phyloP scores from a whole-genome alignment of 2,797 vertebrate species.

The Chelon auratus region DNA sequence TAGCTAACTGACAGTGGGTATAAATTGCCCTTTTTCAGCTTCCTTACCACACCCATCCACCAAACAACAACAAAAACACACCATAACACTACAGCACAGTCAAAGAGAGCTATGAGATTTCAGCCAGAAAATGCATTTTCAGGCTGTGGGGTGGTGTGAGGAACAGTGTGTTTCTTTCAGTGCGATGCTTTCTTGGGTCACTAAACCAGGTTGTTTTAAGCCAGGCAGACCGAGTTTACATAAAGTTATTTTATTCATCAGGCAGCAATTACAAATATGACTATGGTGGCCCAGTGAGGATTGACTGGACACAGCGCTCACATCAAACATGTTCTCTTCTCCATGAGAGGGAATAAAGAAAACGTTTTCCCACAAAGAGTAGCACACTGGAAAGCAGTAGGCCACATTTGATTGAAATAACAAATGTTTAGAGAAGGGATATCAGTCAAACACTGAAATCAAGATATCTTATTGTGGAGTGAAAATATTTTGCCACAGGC shows the following conservation, averaged over 20 bases:
- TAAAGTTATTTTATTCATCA: constrained; percentile 55
- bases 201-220: constrained; percentile 43
- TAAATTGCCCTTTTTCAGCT: constrained; percentile 65
- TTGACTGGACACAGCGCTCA: constrained; percentile 53
- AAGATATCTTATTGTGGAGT: constrained; percentile 26
- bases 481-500: constrained; percentile 13
- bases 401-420: constrained; percentile 41
- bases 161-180: constrained; percentile 2
- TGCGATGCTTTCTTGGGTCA: constrained; percentile 40
- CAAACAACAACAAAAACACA: constrained; percentile 41
- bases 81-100: constrained; percentile 45
- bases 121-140: constrained; percentile 57
- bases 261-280: constrained; percentile 60
- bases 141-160: constrained; percentile 36
- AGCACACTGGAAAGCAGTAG: constrained; percentile 29
- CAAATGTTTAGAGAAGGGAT: constrained; percentile 40
- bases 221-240: constrained; percentile 48
- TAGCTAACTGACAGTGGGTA: constrained; percentile 59
- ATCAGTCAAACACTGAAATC: constrained; percentile 35
- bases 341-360: constrained; percentile 45
- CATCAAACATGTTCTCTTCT: constrained; percentile 54
- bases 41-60: constrained; percentile 47
- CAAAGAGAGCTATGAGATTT: constrained; percentile 56
- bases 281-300: constrained; percentile 50
- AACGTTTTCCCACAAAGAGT: constrained; percentile 13